Evolutionary conservation across 2,797 vertebrate species (phyloP).

Genomic region (Graptemys geographica): DNA sequence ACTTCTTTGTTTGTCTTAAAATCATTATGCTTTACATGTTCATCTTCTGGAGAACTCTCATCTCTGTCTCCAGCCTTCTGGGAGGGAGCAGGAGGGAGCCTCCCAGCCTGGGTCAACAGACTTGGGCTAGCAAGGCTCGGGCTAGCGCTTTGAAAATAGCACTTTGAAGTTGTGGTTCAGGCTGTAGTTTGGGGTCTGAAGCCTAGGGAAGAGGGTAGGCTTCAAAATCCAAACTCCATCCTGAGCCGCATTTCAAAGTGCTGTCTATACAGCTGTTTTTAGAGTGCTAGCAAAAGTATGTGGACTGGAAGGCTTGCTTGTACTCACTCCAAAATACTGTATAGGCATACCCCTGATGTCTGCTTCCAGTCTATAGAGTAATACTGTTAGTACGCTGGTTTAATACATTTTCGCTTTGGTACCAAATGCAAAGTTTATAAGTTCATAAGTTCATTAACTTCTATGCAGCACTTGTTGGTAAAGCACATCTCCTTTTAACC

Average conservation of each 20-base stretch:
- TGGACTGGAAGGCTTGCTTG: not conserved
- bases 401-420: not conserved
- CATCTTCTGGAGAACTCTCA: not conserved
- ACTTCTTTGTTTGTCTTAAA: not conserved
- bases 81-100: not conserved
- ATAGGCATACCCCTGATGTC: not conserved
- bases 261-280: not conserved
- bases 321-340: not conserved
- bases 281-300: not conserved
- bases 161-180: too few species aligned
- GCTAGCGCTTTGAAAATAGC: not conserved
- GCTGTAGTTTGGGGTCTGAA: not conserved
- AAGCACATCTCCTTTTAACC: not conserved
- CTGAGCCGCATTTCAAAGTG: not conserved
- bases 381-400: not conserved
- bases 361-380: not conserved
- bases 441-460: not conserved
- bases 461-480: not conserved
- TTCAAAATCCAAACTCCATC: not conserved
- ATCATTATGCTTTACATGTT: not conserved
- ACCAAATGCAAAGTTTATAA: not conserved
- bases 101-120: not conserved
- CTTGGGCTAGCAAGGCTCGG: not conserved
- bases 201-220: not conserved
- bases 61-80: not conserved